phyloP scores from a whole-genome alignment of 2,113 vertebrate genomes.

The Ciconia boyciana region DNA sequence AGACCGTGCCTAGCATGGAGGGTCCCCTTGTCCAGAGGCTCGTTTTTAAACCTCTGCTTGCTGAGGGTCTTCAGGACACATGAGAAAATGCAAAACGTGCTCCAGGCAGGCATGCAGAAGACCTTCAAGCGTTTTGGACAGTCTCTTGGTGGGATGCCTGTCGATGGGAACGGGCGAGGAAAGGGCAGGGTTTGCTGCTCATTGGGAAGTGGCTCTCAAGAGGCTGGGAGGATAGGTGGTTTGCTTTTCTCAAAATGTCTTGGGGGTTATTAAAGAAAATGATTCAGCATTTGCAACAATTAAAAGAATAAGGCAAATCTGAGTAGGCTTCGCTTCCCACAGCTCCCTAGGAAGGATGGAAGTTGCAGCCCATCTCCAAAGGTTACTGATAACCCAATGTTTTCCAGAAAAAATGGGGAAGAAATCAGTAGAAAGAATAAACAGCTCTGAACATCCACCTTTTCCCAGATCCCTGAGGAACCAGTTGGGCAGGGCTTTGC shows the following conservation, averaged over 20 bases:
- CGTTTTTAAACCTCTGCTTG: background rate
- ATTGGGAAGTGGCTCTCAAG: background rate
- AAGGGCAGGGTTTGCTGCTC: background rate
- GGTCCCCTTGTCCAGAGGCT: background rate
- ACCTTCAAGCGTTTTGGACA: background rate
- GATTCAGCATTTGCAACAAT: background rate
- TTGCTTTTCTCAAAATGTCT: background rate
- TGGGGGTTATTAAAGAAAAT: background rate
- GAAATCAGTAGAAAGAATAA: background rate
- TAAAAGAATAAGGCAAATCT: background rate
- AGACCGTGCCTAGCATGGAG: background rate
- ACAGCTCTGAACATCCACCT: background rate
- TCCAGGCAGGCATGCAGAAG: background rate
- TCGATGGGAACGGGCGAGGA: fast-evolving
- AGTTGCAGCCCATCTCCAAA: background rate
- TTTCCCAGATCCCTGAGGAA: background rate
- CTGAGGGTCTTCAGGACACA: background rate
- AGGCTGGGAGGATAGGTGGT: background rate
- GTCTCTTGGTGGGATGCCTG: background rate
- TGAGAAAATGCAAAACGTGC: background rate
- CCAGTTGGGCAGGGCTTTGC: background rate
- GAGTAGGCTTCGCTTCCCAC: background rate
- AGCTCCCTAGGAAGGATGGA: background rate
- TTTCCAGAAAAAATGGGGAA: background rate
- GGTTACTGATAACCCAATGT: background rate